phyloP scores from a whole-genome alignment of 2,888 invertebrate genomes.

The Phyto melanocephala region DNA sequence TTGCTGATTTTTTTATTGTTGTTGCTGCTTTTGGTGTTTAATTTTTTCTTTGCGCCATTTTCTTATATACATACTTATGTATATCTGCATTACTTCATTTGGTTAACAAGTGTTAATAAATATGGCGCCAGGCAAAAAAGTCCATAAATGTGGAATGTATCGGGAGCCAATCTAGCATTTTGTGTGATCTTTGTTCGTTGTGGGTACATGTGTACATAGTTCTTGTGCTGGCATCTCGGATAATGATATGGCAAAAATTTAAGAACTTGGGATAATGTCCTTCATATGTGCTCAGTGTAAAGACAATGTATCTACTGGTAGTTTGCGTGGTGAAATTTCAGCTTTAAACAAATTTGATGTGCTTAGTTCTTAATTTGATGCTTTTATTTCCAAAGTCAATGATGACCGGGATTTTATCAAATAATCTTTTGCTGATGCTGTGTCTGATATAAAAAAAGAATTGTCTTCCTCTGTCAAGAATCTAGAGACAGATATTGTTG shows the following conservation, averaged over 20 bases:
- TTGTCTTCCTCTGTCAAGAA: not conserved
- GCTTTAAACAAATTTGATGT: not conserved
- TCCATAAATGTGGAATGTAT: not conserved
- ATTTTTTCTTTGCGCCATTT: too few species aligned
- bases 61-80: too few species aligned
- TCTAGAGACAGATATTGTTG: not conserved
- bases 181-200: not conserved
- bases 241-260: too few species aligned
- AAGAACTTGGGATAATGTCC: not conserved
- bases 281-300: not conserved
- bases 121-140: not conserved
- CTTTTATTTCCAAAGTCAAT: not conserved
- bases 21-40: too few species aligned
- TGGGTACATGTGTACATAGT: not conserved
- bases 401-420: not conserved
- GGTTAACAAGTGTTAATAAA: not conserved
- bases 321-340: not conserved
- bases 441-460: not conserved
- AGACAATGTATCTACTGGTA: not conserved
- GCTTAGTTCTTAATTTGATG: not conserved
- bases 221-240: not conserved
- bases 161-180: not conserved
- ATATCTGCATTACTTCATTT: too few species aligned
- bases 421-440: not conserved
- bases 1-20: too few species aligned